Conservation (phyloP, 2,888 invertebrate species). For the Cephus sareptanus region DNA sequence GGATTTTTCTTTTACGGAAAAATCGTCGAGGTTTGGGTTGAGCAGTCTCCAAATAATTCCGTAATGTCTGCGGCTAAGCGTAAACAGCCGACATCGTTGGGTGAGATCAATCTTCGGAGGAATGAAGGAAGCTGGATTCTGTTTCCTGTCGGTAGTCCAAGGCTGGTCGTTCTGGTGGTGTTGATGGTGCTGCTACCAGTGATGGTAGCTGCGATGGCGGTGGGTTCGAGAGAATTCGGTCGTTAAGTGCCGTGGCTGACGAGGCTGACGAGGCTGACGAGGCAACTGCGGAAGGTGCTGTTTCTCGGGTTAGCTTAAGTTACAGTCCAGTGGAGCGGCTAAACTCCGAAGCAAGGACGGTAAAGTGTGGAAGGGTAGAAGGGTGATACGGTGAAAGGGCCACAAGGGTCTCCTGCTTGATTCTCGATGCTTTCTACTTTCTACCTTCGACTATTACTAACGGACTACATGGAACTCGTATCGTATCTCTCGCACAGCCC, state of each 20-base stretch:
- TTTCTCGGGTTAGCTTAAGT: slow-evolving; percentile 59
- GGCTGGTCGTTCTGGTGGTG: slow-evolving; percentile 14
- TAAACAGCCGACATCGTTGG: slow-evolving; percentile 17
- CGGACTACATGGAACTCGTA: neutral
- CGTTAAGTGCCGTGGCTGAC: slow-evolving; percentile 44
- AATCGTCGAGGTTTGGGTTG: no score
- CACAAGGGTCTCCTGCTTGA: no score
- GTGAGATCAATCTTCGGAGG: slow-evolving; percentile 57
- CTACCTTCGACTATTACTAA: neutral
- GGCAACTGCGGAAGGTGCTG: slow-evolving; percentile 52
- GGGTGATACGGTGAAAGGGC: no score
- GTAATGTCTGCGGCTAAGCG: no score
- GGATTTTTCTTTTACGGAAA: no score
- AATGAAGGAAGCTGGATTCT: slow-evolving; percentile 61
- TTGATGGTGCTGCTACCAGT: slow-evolving; percentile 14
- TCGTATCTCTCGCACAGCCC: neutral
- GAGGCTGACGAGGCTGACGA: slow-evolving; percentile 46
- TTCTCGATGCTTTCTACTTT: no score
- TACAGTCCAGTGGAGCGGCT: slow-evolving; percentile 63
- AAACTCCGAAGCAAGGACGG: slow-evolving; percentile 41
- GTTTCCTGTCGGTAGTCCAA: slow-evolving; percentile 52
- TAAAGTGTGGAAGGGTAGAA: no score
- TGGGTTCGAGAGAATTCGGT: slow-evolving; percentile 19
- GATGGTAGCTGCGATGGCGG: neutral
- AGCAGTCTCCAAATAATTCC: no score